phyloP scores from a whole-genome alignment of 2,797 vertebrate species.

The Clarias platycephalus region DNA sequence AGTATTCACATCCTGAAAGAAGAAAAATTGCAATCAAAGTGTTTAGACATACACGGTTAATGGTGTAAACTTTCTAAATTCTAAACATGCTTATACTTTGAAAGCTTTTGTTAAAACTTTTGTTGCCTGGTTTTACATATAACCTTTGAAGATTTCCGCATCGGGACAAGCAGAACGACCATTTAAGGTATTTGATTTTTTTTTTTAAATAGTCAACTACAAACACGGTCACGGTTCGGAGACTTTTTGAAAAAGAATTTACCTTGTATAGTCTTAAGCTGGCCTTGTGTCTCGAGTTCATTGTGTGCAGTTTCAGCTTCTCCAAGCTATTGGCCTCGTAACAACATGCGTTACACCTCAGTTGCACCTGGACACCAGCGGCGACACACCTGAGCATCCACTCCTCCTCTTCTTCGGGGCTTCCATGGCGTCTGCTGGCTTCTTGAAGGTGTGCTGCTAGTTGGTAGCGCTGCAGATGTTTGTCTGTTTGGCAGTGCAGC shows the following conservation, averaged over 20 bases:
- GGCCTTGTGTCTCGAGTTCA: conserved; percentile 89
- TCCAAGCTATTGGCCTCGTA: conserved; percentile 95
- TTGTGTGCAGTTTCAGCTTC: conserved; percentile 92
- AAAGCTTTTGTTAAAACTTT: not conserved
- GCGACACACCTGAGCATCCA: conserved; percentile 89
- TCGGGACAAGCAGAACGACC: not conserved
- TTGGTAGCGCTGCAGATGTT: conserved; percentile 95
- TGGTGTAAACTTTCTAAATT: not conserved
- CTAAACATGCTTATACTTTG: not conserved
- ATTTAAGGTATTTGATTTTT: not conserved
- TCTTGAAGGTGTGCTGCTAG: conserved; percentile 93
- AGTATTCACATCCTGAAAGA: not conserved
- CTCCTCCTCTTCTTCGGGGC: conserved; percentile 81
- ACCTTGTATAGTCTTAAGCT: conserved; percentile 95
- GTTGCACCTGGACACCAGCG: conserved; percentile 91
- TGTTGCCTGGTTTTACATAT: not conserved
- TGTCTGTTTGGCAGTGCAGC: conserved; percentile 97
- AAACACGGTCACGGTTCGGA: not conserved
- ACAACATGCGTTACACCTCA: conserved; percentile 94
- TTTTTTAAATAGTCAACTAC: not conserved
- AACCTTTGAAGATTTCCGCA: not conserved
- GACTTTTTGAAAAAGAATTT: conserved; percentile 14
- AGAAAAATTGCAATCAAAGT: not conserved
- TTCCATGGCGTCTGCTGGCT: conserved; percentile 74
- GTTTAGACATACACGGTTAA: not conserved